Conservation (phyloP, 2,888 invertebrate genomes). For the Leucophora obtusa region DNA sequence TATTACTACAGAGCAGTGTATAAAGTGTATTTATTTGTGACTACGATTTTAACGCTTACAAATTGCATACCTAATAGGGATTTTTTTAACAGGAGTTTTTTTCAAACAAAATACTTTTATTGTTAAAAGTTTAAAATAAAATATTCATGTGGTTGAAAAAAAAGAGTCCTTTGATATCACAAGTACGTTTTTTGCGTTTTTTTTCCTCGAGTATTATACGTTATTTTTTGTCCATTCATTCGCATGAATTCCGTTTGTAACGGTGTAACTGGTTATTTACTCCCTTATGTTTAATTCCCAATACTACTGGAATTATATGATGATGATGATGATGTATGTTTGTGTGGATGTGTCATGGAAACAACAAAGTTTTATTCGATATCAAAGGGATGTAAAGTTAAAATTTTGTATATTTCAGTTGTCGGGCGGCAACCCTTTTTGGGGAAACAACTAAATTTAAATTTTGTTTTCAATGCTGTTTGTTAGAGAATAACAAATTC, state of each 20-base stretch:
- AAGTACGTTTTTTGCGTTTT: slow-evolving; percentile 23
- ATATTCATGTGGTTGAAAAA: slow-evolving; percentile 19
- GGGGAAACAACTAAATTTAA: slow-evolving; percentile 16
- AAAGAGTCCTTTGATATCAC: slow-evolving; percentile 25
- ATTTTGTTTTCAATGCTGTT: slow-evolving; percentile 15
- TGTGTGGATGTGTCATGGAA: background rate
- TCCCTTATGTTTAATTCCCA: slow-evolving; percentile 32
- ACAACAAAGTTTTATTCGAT: slow-evolving; percentile 23
- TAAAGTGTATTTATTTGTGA: slow-evolving; percentile 1
- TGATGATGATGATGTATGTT: background rate
- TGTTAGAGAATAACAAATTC: slow-evolving; percentile 3
- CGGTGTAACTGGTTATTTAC: slow-evolving; percentile 46
- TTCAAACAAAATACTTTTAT: slow-evolving; percentile 1
- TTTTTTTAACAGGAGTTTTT: background rate
- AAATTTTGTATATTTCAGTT: slow-evolving; percentile 11
- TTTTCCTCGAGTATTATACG: background rate
- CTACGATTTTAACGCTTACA: background rate
- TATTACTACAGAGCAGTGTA: background rate
- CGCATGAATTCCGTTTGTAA: slow-evolving; percentile 51
- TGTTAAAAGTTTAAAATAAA: slow-evolving; percentile 15
- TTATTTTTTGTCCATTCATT: slow-evolving; percentile 36
- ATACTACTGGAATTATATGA: slow-evolving; percentile 13
- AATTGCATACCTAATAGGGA: background rate
- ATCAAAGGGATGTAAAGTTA: slow-evolving; percentile 30
- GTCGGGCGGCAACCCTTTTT: background rate